phyloP scores from a whole-genome alignment of 2,797 vertebrate species.

The Dryobates pubescens region DNA sequence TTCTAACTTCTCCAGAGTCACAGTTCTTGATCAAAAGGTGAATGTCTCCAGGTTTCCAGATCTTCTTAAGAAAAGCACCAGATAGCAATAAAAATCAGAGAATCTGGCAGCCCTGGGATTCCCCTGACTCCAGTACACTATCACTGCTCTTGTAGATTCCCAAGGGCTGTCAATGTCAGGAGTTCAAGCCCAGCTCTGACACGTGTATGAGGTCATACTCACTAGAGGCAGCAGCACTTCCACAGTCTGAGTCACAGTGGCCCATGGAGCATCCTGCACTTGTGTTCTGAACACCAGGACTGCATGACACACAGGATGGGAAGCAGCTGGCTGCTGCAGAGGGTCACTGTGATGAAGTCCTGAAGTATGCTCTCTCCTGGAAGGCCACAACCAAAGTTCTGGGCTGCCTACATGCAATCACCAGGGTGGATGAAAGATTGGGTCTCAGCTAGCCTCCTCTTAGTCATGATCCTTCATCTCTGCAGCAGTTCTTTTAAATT shows the following conservation, averaged over 20 bases:
- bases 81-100: not conserved
- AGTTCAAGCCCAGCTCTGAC: not conserved
- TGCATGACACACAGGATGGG: fast-evolving
- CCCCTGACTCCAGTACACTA: not conserved
- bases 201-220: not conserved
- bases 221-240: not conserved
- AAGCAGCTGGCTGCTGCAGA: not conserved
- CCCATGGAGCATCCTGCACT: not conserved
- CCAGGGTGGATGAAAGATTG: fast-evolving
- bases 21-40: not conserved
- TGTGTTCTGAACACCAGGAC: not conserved
- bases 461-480: not conserved
- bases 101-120: not conserved
- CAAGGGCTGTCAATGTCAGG: not conserved
- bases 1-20: not conserved
- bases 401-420: not conserved
- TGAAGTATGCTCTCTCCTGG: not conserved
- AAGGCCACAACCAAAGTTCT: not conserved
- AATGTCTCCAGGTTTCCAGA: not conserved
- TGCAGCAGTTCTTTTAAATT: not conserved
- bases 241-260: not conserved
- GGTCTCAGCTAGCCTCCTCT: not conserved
- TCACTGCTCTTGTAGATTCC: not conserved
- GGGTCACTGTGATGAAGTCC: too few relatives aligned
- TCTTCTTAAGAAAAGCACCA: not conserved